phyloP scores from a whole-genome alignment of 2,113 vertebrate genomes.

The Copsychus sechellarum region DNA sequence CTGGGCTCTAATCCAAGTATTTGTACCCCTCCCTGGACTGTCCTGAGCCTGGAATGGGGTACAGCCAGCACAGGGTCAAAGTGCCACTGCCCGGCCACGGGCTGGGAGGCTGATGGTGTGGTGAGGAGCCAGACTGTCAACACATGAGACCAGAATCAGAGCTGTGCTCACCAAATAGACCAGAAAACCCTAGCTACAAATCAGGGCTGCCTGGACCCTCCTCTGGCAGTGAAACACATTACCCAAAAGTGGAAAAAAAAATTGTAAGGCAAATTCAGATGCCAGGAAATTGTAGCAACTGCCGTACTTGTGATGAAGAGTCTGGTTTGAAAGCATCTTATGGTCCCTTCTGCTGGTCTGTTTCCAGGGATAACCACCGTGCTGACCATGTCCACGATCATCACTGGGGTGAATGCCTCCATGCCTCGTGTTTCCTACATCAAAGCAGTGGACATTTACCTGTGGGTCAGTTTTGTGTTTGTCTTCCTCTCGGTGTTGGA shows the following conservation, averaged over 20 bases:
- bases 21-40: background rate
- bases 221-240: background rate
- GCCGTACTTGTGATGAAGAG: background rate
- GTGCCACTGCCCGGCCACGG: rapidly evolving
- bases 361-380: conserved; percentile 82
- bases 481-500: conserved; percentile 97
- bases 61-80: background rate
- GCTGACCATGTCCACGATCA: conserved; percentile 85
- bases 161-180: background rate
- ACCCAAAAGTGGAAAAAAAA: background rate
- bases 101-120: background rate
- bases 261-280: background rate
- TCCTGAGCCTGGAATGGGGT: background rate
- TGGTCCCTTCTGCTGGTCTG: background rate
- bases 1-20: background rate
- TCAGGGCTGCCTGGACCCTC: background rate
- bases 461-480: conserved; percentile 99
- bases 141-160: background rate
- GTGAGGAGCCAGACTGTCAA: background rate
- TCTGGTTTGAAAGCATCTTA: background rate
- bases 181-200: background rate
- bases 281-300: background rate
- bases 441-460: conserved; percentile 96
- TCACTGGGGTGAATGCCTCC: conserved; percentile 95
- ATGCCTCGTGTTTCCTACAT: conserved; percentile 98